phyloP scores from a whole-genome alignment of 2,888 invertebrate species.

The Entomobrya proxima region DNA sequence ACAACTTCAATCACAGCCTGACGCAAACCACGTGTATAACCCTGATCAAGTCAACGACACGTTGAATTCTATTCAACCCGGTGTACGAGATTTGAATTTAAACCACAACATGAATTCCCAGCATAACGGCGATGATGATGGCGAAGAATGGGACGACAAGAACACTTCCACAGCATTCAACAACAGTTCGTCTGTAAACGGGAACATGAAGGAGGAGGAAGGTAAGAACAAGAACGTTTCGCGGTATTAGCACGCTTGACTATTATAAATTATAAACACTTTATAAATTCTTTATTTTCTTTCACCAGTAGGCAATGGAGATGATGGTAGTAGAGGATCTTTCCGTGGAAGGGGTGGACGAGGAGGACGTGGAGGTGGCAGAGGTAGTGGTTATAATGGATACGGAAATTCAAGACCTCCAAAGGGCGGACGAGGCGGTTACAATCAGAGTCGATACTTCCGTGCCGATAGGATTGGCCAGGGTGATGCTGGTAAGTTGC shows the following conservation, averaged over 20 bases:
- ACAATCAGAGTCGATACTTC: slow-evolving; percentile 43
- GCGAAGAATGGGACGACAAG: slow-evolving; percentile 67
- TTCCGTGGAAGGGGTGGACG: slow-evolving; percentile 55
- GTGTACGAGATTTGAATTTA: slow-evolving; percentile 65
- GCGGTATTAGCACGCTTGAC: not conserved
- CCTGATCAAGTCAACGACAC: slow-evolving; percentile 25
- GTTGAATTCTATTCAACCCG: slow-evolving; percentile 59
- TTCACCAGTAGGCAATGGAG: slow-evolving; percentile 42
- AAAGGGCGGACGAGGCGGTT: slow-evolving; percentile 59
- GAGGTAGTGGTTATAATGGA: slow-evolving; percentile 68
- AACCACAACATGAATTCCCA: slow-evolving; percentile 66
- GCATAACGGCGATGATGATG: slow-evolving; percentile 58
- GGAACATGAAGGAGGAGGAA: slow-evolving; percentile 46
- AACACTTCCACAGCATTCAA: slow-evolving; percentile 46
- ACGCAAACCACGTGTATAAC: slow-evolving; percentile 51
- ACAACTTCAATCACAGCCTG: slow-evolving; percentile 49
- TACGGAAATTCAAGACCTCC: slow-evolving; percentile 59
- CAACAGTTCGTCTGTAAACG: slow-evolving; percentile 58
- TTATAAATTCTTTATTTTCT: not conserved
- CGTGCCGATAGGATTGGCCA: slow-evolving; percentile 51
- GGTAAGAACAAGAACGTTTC: not conserved
- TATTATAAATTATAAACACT: too few species aligned
- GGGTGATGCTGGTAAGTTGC: slow-evolving; percentile 57
- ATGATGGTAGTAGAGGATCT: slow-evolving; percentile 59
- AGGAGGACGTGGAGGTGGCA: slow-evolving; percentile 60